Percentiles rank a stretch among this genome's conserved stretches.
Evolutionary conservation across 2,888 invertebrate genomes (phyloP).

Genomic region (Eupsilia transversa): DNA sequence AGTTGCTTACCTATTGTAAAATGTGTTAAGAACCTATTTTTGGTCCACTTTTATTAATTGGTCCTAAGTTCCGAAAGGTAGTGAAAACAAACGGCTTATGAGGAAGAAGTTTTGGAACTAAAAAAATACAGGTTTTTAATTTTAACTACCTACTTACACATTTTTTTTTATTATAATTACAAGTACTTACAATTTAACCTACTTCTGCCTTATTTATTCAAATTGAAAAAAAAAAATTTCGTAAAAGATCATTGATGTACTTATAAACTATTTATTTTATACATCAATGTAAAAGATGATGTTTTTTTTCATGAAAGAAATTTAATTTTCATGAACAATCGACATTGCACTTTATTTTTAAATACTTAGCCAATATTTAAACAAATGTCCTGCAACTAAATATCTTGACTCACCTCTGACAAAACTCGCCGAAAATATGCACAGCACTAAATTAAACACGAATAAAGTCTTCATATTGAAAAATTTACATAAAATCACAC

Average conservation of each 20-base stretch:
- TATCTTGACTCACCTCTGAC: conserved; percentile 73
- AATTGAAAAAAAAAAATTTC: too few species aligned
- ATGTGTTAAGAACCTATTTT: not conserved
- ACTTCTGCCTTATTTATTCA: not conserved
- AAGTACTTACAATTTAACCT: not conserved
- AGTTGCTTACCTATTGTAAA: not conserved
- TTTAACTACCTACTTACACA: not conserved
- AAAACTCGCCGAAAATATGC: conserved; percentile 69
- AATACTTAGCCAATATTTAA: conserved; percentile 62
- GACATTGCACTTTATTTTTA: not conserved
- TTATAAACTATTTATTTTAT: too few species aligned
- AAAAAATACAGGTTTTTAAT: too few species aligned
- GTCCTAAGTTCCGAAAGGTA: too few species aligned
- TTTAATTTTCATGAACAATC: not conserved
- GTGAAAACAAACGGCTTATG: too few species aligned
- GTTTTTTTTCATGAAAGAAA: not conserved
- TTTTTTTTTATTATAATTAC: not conserved
- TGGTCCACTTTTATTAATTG: not conserved
- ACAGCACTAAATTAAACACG: conserved; percentile 73
- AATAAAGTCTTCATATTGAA: conserved; percentile 69
- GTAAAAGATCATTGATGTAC: too few species aligned
- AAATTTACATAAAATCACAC: conserved; percentile 30
- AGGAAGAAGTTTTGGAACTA: not conserved
- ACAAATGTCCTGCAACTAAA: conserved; percentile 65
- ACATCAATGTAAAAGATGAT: not conserved